These are phyloP conservation scores for Eupithecia tripunctaria DNA, from an alignment of 2,888 invertebrate genomes.

Conservation along the genomic window DNA sequence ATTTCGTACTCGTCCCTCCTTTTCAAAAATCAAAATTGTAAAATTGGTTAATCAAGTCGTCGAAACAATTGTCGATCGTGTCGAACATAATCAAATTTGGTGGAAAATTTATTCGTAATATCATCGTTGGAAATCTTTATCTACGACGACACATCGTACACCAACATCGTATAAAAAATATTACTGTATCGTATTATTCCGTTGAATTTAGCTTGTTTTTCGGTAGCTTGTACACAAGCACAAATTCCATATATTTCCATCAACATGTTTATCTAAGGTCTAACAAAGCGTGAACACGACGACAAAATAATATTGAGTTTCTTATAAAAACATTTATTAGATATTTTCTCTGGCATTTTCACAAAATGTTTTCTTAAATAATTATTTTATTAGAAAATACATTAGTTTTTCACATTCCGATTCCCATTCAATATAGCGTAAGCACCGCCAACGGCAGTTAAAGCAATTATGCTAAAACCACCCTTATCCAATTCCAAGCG, in stretches of 20 bases:
- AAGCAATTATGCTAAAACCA: constrained; percentile 55
- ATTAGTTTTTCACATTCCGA: constrained; percentile 13
- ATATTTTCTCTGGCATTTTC: not conserved
- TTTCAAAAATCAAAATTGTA: not conserved
- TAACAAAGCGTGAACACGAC: not conserved
- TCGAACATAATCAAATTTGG: not conserved
- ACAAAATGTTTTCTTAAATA: not conserved
- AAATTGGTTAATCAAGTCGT: not conserved
- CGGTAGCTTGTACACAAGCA: not conserved
- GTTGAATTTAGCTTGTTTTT: not conserved
- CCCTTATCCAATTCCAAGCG: constrained; percentile 58
- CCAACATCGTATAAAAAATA: not conserved
- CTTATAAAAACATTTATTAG: not conserved
- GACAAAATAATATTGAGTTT: constrained; percentile 3
- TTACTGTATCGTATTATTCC: not conserved
- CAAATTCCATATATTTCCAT: not conserved
- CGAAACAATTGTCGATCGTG: not conserved
- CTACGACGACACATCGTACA: not conserved
- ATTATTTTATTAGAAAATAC: not conserved
- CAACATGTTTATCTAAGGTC: not conserved
- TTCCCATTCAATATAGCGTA: constrained; percentile 39
- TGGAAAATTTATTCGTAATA: not conserved
- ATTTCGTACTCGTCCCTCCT: not conserved
- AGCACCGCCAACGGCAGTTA: constrained; percentile 44
- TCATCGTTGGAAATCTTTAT: not conserved